Evolutionary conservation across 2,888 invertebrate genomes (phyloP).

Genomic region (Pecten maximus): DNA sequence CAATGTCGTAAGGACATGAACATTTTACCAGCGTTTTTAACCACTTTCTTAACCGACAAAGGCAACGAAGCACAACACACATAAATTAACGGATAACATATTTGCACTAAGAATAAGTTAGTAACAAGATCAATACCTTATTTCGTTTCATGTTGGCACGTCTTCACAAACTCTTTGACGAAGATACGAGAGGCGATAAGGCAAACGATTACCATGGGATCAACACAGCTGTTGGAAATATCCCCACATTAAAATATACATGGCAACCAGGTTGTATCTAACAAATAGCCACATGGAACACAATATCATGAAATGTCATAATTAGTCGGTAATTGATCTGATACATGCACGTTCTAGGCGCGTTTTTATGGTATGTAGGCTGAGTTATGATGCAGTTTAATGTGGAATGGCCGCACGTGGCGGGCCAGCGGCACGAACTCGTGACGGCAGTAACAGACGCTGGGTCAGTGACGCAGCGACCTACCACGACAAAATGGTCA

Average conservation of each 20-base stretch:
- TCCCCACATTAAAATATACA: not conserved
- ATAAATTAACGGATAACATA: not conserved
- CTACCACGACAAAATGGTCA: not conserved
- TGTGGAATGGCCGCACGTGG: conserved; percentile 9
- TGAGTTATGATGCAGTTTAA: not conserved
- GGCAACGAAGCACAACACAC: not conserved
- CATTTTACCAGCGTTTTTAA: too few relatives aligned
- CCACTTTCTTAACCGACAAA: too few relatives aligned
- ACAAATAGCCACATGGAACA: conserved; percentile 17
- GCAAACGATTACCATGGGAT: not conserved
- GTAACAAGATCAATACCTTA: not conserved
- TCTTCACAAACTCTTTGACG: not conserved
- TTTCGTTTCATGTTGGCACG: not conserved
- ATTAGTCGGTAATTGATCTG: not conserved
- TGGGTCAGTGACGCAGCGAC: not conserved
- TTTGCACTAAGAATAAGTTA: not conserved
- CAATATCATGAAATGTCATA: conserved; percentile 25
- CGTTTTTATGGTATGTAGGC: not conserved
- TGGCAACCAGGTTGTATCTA: not conserved
- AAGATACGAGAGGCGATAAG: not conserved
- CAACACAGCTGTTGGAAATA: conserved; percentile 2
- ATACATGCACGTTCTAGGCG: not conserved
- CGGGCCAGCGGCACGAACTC: not conserved
- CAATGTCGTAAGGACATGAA: too few relatives aligned
- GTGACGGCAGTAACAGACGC: not conserved